Base-by-base conservation (phyloP, 2,888 invertebrate species). In the Trissolcus brochymenae region DNA sequence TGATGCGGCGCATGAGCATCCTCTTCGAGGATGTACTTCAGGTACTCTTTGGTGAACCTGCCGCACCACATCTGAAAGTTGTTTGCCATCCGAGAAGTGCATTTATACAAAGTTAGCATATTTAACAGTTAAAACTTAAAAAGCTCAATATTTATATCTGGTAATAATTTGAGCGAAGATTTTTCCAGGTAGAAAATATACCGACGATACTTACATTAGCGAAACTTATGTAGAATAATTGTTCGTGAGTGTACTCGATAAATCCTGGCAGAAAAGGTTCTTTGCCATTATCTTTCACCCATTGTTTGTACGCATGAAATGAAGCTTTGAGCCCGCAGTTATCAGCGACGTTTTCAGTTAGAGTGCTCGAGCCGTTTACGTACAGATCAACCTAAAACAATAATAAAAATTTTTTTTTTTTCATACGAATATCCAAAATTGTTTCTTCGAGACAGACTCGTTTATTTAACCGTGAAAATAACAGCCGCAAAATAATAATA, bases 321-420 rank as follows among this genome's bases (percentile, higher is more conserved):
- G 95, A 94, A 85, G 95, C 94, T 62, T 94, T 91, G 54, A 96
- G 89, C 0, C 95, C 96, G 0, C 95, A 95, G 83, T 95, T 95
- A 85, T 96, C 95, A 0, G 95, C 96, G 77, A 96, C 93, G 82
- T 95, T 96, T 89, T 96, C 95, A 0, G 93, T 94, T 64, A 96
- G 87, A 0, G 95, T 96, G 76, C 92, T 90, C 81, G 93, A 92
- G 0, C 95, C 96, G 84, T 95, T 92, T 29, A 95, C 91, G 93
- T 95, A 82, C 51, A 83, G 81, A 71, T 85, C 78, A 4, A 84
- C 80, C 88, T 89, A 6, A 53, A 51, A 16, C 2, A 25, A 59
- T 53, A 60, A 1, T 0, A 40, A 6, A 56, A 40, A 14, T 16
- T 43, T n/a, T 2, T 43, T n/a, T 41, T 41, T n/a, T 2, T 43